Evolutionary conservation across 2,888 invertebrate species (phyloP).

Genomic region (Amiota mariae): DNA sequence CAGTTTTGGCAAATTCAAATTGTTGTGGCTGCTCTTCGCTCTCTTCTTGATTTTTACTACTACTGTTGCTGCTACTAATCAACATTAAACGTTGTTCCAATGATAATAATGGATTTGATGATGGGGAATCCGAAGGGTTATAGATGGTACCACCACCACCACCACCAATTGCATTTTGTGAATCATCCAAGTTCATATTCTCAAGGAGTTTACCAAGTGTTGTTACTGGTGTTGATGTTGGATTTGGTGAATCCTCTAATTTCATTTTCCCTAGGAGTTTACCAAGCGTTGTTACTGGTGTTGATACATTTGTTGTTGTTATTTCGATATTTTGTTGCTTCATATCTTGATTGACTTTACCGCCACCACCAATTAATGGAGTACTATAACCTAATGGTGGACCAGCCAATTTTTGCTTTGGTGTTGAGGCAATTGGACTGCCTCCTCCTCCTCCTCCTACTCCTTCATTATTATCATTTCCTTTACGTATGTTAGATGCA

Average conservation of each 20-base stretch:
- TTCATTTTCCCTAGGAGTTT: too few relatives aligned
- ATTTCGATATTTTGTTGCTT: not conserved
- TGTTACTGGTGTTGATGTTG: conserved; percentile 27
- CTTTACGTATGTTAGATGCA: too few relatives aligned
- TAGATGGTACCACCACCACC: too few relatives aligned
- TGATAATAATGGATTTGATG: too few relatives aligned
- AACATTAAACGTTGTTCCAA: too few relatives aligned
- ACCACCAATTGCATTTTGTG: not conserved
- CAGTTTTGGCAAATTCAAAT: too few relatives aligned
- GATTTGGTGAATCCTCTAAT: conserved; percentile 63
- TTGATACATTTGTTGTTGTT: conserved; percentile 60
- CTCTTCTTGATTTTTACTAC: too few relatives aligned
- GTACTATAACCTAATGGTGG: not conserved
- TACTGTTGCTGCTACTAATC: too few relatives aligned
- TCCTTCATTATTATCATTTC: conserved; percentile 9
- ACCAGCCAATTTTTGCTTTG: not conserved
- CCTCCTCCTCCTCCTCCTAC: conserved; percentile 33
- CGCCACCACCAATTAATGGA: not conserved
- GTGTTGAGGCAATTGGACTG: conserved; percentile 30
- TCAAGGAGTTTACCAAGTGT: conserved; percentile 66
- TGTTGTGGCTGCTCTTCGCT: too few relatives aligned
- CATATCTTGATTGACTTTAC: not conserved
- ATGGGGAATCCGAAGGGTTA: too few relatives aligned
- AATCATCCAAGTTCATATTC: conserved; percentile 37
- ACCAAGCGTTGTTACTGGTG: not conserved